Conservation (phyloP, 2,113 vertebrate genomes). For the Arizona elegans region DNA sequence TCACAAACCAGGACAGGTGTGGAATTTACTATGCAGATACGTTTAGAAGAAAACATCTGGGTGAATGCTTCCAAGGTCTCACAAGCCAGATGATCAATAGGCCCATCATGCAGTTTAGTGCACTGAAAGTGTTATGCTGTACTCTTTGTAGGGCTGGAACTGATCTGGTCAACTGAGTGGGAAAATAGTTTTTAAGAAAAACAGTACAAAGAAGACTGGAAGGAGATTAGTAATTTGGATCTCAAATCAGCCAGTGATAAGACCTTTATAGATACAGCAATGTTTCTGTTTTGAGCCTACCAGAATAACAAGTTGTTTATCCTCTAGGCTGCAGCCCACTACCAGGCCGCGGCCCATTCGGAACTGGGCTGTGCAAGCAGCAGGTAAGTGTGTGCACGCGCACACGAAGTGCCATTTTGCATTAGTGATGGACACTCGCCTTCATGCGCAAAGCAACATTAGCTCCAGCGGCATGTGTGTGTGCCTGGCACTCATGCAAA, state of each 20-base stretch:
- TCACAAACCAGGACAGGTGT: background rate
- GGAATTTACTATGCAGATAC: background rate
- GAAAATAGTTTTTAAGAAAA: background rate
- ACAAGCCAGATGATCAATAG: accelerated
- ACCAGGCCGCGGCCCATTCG: background rate
- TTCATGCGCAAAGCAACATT: background rate
- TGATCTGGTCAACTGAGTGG: accelerated
- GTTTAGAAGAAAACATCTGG: background rate
- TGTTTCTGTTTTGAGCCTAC: background rate
- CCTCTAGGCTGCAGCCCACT: background rate
- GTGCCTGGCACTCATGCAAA: no score
- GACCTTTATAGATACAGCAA: background rate
- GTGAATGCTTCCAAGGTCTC: background rate
- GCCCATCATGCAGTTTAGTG: accelerated
- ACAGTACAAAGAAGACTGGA: background rate
- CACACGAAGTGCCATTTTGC: no score
- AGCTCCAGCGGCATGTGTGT: no score
- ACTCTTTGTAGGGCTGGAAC: background rate
- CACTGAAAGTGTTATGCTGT: background rate
- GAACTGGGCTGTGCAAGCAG: background rate
- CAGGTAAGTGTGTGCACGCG: background rate
- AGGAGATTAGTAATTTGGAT: background rate
- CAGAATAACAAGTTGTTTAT: background rate
- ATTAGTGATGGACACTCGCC: background rate
- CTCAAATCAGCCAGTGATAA: background rate